Conservation (phyloP, 1,140 invertebrate species). For the Mercenaria mercenaria region DNA sequence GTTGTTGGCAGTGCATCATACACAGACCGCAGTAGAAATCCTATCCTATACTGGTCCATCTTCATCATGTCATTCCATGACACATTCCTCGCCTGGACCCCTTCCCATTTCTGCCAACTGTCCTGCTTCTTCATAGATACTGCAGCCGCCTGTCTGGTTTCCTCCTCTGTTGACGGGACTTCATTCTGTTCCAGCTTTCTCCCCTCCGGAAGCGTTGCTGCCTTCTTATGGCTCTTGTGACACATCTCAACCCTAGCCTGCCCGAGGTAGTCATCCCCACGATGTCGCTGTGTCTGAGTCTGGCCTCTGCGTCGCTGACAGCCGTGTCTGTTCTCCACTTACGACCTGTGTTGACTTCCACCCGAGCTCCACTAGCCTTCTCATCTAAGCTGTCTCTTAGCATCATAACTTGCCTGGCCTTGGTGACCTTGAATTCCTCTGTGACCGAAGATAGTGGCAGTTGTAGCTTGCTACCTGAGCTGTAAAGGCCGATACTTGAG, state of each 20-base stretch:
- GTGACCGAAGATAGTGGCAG: conserved; percentile 46
- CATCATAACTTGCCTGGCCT: conserved; percentile 53
- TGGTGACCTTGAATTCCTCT: conserved; percentile 58
- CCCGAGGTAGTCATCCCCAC: neutral
- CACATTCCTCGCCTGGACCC: neutral
- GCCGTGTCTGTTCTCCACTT: conserved; percentile 30
- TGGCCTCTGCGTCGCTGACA: conserved; percentile 13
- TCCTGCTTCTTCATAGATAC: no score
- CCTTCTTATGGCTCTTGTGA: neutral
- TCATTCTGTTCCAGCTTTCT: conserved; percentile 19
- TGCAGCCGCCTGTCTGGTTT: conserved; percentile 20
- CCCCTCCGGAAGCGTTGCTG: neutral
- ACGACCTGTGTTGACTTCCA: conserved; percentile 2
- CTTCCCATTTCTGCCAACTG: no score
- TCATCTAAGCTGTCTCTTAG: conserved; percentile 44
- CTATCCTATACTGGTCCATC: neutral
- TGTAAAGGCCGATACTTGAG: conserved; percentile 56
- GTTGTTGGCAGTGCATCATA: conserved; percentile 22
- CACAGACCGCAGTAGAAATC: conserved; percentile 29
- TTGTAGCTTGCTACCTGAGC: conserved; percentile 27
- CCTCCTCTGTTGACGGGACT: conserved; percentile 31
- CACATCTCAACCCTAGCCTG: conserved; percentile 23
- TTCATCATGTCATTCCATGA: conserved; percentile 18
- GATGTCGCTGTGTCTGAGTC: conserved; percentile 42
- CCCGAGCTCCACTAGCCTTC: conserved; percentile 17